A percentile compares a stretch with the other conserved stretches of the same genome.
phyloP scores from a whole-genome alignment of 2,113 vertebrate species.

The Eublepharis macularius region DNA sequence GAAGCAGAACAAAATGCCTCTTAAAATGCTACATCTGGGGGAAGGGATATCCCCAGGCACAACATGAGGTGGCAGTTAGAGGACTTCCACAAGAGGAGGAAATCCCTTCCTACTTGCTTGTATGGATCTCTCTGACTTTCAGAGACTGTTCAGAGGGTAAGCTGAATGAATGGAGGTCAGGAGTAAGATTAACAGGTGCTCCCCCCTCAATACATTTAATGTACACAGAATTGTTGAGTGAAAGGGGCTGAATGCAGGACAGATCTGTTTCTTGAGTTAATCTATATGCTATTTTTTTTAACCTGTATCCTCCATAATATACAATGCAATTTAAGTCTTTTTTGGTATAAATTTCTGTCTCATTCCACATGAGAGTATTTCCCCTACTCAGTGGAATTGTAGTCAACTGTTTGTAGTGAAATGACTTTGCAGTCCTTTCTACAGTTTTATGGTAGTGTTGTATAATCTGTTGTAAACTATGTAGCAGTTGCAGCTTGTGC shows the following conservation, averaged over 20 bases:
- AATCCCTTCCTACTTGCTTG: too few relatives aligned
- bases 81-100: too few relatives aligned
- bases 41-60: too few relatives aligned
- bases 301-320: not conserved
- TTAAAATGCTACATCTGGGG: too few relatives aligned
- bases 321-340: not conserved
- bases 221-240: too few relatives aligned
- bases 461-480: not conserved
- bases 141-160: too few relatives aligned
- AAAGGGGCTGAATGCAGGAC: not conserved
- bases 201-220: too few relatives aligned
- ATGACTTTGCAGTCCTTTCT: not conserved
- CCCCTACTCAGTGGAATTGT: slow-evolving; percentile 8
- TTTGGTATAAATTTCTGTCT: not conserved
- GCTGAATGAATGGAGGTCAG: too few relatives aligned
- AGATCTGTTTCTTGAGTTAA: not conserved
- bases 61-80: too few relatives aligned
- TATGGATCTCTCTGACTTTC: too few relatives aligned
- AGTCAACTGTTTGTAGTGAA: not conserved
- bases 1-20: too few relatives aligned
- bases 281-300: not conserved
- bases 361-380: not conserved
- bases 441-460: not conserved
- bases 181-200: too few relatives aligned
- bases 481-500: not conserved